Base-by-base conservation (phyloP, 2,797 vertebrate species). In the Rhadinocentrus ornatus region DNA sequence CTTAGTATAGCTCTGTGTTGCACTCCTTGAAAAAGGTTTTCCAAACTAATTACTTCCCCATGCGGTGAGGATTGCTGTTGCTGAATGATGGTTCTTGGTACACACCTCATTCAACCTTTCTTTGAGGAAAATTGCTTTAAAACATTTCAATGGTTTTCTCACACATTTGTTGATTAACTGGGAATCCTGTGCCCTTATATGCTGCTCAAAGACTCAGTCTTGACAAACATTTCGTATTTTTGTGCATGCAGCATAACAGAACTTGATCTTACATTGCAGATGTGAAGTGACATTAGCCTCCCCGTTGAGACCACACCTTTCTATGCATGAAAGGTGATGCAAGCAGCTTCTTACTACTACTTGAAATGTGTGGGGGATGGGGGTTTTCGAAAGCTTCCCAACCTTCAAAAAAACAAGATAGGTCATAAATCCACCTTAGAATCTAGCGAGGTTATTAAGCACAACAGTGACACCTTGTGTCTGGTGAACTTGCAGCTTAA, bases 391-490 rank as follows among this genome's bases (percentile, higher is more conserved):
- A 24, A 50, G 46, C 20, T 22, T 50, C 3, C 46, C 46, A 24
- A 11, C n/a, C 22, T 24, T 15, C 18, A 56, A 16, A 32, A 32
- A 18, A 8, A 27, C 24, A 39, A 22, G n/a, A 29, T 24, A 22
- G 27, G 39, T n/a, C 64, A 4, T 10, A 7, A 57, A 65, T 53
- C 15, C 44, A 32, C 12, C n/a, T 37, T 44, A 13, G 20, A 32
- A 12, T 11, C 5, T 20, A 41, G 15, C 20, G 24, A 67, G 29
- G 10, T 27, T 65, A 16, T 20, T 39, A 50, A 22, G 62, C 62
- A 53, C 66, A 69, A 81, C 58, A 56, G 72, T 52, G 77, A 76
- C 83, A 39, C 59, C 80, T 0, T 82, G 83, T 73, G 71, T 82
- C 37, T 9, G 41, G 9, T 46, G 26, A 24, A 46, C 22, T 10